These are phyloP conservation scores for Varroa destructor DNA, from an alignment of 1,140 invertebrate genomes.

Conservation along the genomic window DNA sequence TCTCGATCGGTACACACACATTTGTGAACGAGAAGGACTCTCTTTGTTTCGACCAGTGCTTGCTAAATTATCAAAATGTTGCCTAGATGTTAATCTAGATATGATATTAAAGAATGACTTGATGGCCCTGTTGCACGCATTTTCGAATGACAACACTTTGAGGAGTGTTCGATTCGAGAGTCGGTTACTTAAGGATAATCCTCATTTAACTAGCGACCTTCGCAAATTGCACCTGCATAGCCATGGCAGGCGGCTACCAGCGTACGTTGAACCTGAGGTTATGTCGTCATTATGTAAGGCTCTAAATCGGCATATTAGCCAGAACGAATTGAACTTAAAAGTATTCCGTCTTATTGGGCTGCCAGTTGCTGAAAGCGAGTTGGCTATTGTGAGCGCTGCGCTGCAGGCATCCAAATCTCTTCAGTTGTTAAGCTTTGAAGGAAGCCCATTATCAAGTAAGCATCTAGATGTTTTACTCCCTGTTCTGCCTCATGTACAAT, in stretches of 20 bases:
- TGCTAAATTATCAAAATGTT: not conserved
- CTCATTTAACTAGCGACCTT: constrained; percentile 2
- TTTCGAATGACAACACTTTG: not conserved
- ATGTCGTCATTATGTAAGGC: constrained; percentile 24
- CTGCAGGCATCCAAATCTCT: not conserved
- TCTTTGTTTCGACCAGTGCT: constrained; percentile 1
- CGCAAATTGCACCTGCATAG: constrained; percentile 5
- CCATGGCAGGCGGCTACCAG: not conserved
- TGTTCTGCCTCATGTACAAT: not conserved
- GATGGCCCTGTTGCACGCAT: constrained; percentile 2
- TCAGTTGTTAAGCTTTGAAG: not conserved
- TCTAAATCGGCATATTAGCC: constrained; percentile 3
- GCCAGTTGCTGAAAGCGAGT: not conserved
- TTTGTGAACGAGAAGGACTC: not conserved
- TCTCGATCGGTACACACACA: constrained; percentile 12
- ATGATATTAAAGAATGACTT: constrained; percentile 9
- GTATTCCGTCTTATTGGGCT: constrained; percentile 10
- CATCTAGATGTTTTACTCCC: constrained; percentile 3
- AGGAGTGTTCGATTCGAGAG: not conserved
- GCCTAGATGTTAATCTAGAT: constrained; percentile 16
- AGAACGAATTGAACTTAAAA: not conserved
- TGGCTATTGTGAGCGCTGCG: not conserved
- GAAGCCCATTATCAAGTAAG: not conserved
- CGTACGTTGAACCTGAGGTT: not conserved
- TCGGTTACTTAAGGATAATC: constrained; percentile 9